Evolutionary conservation across 1,140 invertebrate genomes (phyloP).

Genomic region (Atta texana): DNA sequence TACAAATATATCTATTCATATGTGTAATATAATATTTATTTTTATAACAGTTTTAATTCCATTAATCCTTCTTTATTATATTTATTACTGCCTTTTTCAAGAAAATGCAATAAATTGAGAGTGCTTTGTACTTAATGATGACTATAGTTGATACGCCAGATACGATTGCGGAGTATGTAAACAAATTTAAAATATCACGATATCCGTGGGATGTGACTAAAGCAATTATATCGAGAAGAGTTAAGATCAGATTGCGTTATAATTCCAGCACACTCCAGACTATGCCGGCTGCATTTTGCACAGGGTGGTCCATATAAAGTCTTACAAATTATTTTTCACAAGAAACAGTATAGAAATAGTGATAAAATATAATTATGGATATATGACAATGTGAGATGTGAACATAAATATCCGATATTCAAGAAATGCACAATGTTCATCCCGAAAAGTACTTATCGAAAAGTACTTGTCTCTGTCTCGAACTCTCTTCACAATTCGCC

Average conservation of each 20-base stretch:
- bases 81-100: no score
- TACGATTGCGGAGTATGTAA: neutral
- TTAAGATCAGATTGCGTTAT: constrained; percentile 36
- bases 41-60: no score
- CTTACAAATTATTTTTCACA: neutral
- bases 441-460: neutral
- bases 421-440: neutral
- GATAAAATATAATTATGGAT: neutral
- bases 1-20: no score
- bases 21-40: no score
- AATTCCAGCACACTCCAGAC: neutral
- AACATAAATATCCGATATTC: neutral
- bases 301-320: neutral
- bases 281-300: neutral
- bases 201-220: neutral
- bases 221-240: constrained; percentile 24
- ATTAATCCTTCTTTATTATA: no score
- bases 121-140: no score
- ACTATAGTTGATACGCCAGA: neutral
- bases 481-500: constrained; percentile 18
- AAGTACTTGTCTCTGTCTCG: neutral
- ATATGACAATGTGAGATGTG: no score
- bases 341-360: neutral
- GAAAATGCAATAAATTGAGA: no score
- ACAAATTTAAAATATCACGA: constrained; percentile 23